A percentile compares a stretch with the other conserved stretches of the same genome.
Evolutionary conservation across 2,113 vertebrate species (phyloP).

Genomic region (Argyrosomus japonicus): DNA sequence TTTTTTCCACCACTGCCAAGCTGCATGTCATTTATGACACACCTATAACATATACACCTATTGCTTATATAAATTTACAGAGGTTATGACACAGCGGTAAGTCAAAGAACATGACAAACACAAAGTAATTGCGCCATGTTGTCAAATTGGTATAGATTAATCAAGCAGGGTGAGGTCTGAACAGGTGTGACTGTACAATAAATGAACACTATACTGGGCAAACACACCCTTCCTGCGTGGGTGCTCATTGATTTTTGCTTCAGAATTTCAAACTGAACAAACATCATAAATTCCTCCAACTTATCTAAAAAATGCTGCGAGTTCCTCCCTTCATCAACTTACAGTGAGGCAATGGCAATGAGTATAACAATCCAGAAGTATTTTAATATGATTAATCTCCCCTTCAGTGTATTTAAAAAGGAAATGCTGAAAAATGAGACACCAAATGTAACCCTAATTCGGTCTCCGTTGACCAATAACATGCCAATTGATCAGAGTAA

Average conservation of each 20-base stretch:
- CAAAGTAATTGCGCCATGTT: no score
- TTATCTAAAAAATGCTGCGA: background rate
- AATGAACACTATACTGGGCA: background rate
- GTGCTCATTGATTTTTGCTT: background rate
- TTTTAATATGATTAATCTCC: conserved; percentile 4
- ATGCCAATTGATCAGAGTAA: conserved; percentile 46
- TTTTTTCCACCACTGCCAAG: background rate
- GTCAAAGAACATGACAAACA: background rate
- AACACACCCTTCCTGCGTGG: conserved; percentile 2
- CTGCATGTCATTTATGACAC: background rate
- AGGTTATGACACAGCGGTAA: background rate
- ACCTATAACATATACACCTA: background rate
- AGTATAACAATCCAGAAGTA: background rate
- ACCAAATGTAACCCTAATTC: background rate
- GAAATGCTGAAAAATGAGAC: conserved; percentile 2
- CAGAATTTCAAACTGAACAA: conserved; percentile 2
- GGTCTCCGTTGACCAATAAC: conserved; percentile 57
- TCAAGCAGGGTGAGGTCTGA: background rate
- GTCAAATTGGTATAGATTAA: conserved; percentile 1
- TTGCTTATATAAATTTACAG: background rate
- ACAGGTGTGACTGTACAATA: background rate
- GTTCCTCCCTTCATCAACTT: background rate
- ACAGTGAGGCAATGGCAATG: background rate
- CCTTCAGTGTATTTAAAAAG: background rate
- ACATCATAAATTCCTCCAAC: background rate